Conservation (phyloP, 92 coral and sea anemone species). For the Bergia sp. region DNA sequence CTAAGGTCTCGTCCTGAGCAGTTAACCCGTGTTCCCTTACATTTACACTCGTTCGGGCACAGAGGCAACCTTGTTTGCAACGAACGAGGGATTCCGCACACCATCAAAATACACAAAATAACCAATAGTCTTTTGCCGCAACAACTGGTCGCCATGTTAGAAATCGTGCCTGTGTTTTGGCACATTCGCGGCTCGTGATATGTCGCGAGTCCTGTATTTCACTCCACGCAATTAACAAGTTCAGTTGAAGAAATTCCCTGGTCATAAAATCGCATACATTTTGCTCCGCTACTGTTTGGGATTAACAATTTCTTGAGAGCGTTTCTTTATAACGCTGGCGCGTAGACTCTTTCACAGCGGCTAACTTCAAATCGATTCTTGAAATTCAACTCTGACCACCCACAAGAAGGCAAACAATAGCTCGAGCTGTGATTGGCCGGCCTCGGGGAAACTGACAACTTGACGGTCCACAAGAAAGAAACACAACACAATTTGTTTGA, state of each 20-base stretch:
- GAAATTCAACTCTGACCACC: constrained; percentile 47
- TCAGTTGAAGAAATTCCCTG: not conserved
- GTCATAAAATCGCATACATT: constrained; percentile 28
- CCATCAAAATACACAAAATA: constrained; percentile 32
- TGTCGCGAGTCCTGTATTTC: constrained; percentile 16
- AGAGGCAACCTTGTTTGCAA: not conserved
- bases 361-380: constrained; percentile 33
- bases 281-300: not conserved
- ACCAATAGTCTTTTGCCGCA: constrained; percentile 13
- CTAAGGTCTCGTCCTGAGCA: constrained; percentile 30
- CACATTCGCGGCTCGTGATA: constrained; percentile 16
- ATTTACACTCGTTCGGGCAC: constrained; percentile 21
- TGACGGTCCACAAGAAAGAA: constrained; percentile 27
- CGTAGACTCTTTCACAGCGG: constrained; percentile 27
- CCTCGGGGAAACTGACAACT: constrained; percentile 4
- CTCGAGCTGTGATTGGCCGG: constrained; percentile 36
- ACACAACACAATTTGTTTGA: constrained; percentile 48
- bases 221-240: not conserved
- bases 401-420: constrained; percentile 32
- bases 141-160: constrained; percentile 35
- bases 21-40: constrained; percentile 8
- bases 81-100: constrained; percentile 9
- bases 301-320: not conserved
- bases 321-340: constrained; percentile 18
- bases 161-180: constrained; percentile 18